Percentiles rank a stretch among this genome's conserved stretches.
Conservation (phyloP, 2,113 vertebrate species). For the Trichechus manatus region DNA sequence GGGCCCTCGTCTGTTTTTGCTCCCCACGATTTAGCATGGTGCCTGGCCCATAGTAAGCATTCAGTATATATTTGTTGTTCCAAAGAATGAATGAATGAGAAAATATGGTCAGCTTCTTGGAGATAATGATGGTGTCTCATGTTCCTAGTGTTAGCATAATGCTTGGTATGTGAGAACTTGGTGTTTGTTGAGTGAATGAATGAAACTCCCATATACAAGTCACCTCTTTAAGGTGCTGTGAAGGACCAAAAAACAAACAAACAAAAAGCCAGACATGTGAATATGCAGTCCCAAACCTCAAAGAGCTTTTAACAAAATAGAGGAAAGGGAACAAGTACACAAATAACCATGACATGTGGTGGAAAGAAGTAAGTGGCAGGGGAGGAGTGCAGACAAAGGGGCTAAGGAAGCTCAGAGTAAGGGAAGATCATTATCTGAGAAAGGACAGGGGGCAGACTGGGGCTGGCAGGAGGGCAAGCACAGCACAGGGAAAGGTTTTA, state of each 20-base stretch:
- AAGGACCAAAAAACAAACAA: neutral
- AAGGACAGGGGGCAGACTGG: neutral
- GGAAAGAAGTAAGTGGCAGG: neutral
- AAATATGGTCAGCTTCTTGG: neutral
- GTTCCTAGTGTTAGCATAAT: neutral
- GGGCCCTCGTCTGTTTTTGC: neutral
- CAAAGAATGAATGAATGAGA: neutral
- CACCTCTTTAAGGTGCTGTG: neutral
- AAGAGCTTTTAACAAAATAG: neutral
- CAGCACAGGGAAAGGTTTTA: neutral
- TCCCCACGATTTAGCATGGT: neutral
- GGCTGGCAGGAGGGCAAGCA: neutral
- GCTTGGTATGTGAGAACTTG: neutral
- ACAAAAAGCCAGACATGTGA: neutral
- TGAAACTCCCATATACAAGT: neutral
- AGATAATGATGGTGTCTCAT: neutral
- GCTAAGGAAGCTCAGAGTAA: neutral
- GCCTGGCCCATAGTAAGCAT: neutral
- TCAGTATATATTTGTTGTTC: neutral
- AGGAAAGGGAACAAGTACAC: neutral
- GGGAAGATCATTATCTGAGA: neutral
- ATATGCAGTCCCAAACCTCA: neutral
- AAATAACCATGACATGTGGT: neutral
- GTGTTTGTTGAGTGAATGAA: neutral
- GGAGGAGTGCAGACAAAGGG: neutral